Evolutionary conservation across 2,888 invertebrate genomes (phyloP).

Genomic region (Leistus spinibarbis): DNA sequence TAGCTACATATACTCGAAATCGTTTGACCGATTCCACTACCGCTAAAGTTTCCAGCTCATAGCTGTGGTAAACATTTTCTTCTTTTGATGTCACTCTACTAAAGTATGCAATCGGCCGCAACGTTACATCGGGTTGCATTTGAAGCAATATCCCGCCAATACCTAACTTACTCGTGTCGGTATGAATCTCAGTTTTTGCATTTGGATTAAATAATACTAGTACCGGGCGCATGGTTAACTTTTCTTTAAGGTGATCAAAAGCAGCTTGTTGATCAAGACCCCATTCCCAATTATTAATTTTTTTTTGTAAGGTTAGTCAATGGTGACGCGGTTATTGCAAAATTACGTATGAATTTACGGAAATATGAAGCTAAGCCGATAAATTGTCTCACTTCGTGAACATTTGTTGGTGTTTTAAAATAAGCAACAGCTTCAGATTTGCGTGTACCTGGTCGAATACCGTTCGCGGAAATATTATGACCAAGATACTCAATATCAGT

Average conservation of each 20-base stretch:
- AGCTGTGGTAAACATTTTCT: constrained; percentile 50
- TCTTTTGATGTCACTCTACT: constrained; percentile 47
- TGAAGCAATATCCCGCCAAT: constrained; percentile 47
- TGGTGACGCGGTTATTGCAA: constrained; percentile 11
- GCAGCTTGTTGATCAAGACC: neutral
- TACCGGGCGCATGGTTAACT: constrained; percentile 37
- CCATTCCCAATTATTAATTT: neutral
- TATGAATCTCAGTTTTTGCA: constrained; percentile 46
- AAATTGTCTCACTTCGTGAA: constrained; percentile 37
- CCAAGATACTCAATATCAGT: constrained; percentile 37
- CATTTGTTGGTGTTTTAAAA: constrained; percentile 35
- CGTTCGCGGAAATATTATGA: constrained; percentile 31
- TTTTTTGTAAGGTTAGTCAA: neutral
- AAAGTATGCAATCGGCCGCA: constrained; percentile 48
- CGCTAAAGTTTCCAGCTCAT: constrained; percentile 51
- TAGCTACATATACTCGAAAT: constrained; percentile 49
- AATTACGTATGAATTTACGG: constrained; percentile 9
- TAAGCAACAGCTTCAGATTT: constrained; percentile 40
- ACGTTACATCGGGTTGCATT: constrained; percentile 40
- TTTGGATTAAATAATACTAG: constrained; percentile 42
- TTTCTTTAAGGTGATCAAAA: constrained; percentile 37
- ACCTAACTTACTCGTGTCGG: constrained; percentile 46
- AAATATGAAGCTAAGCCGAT: constrained; percentile 4
- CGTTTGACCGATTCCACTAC: constrained; percentile 48
- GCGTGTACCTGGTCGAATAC: constrained; percentile 37